Evolutionary conservation across 2,113 vertebrate species (phyloP), one percentile per base, ranked within the genome.

Genomic region (Picathartes gymnocephalus): DNA sequence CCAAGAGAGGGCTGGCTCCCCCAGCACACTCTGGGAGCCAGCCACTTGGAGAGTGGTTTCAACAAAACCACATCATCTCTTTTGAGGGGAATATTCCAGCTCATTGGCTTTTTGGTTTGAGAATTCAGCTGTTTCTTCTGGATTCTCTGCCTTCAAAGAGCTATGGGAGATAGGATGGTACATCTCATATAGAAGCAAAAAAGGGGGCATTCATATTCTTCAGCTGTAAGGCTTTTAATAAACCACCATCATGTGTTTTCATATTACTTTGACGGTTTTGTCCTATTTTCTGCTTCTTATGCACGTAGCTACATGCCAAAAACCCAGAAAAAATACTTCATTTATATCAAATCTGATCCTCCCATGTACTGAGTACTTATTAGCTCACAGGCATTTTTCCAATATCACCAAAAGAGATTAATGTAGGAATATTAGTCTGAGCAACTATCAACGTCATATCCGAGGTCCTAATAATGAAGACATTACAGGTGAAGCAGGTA

Each of bases 71-170:
- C 71, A 71, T 57, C 88, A 76, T 94, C 93, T 68, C 76, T 90
- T 97, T 90, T 10, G 4, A 81, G n/a, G 80, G 82, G 82, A 94
- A 48, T 84, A 96, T 96, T 96, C 82, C 88, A 96, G 65, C 30
- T 88, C 64, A 33, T 65, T 94, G 96, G 56, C 60, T 84, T 92
- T 96, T 94, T 69, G 72, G 88, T 96, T 90, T 88, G 56, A 88
- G 76, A 92, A 95, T 84, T 96, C 96, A 96, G 76, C 90, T 97
- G 94, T 88, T 90, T 78, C 68, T 96, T 94, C 95, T 95, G 82
- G 88, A 84, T 93, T 77, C 72, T 90, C 51, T 90, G 76, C 51
- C 44, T 90, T 83, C 72, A 86, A 54, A 92, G 79, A 90, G 72
- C 84, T 51, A 10, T 73, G 17, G 62, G 50, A 87, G 45, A 81